Evolutionary conservation across 2,888 invertebrate species (phyloP), one percentile per base, ranked within the genome.

Genomic region (Drosophila nigricruria): DNA sequence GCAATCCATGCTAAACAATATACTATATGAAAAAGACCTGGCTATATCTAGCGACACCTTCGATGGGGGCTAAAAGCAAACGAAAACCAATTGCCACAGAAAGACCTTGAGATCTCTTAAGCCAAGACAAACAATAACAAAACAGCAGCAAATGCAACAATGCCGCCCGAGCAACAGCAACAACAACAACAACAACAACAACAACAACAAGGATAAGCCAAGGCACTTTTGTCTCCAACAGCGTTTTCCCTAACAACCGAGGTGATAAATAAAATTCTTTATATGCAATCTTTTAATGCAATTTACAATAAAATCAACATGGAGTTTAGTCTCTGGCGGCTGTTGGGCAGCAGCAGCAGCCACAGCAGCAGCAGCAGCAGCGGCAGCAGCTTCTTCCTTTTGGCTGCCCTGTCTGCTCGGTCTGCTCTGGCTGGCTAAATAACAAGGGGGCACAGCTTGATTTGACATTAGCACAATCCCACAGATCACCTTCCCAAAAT

Each of bases 241-340:
- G 86, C 81, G 91, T 90, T 91, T 86, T 80, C 77, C 81, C 84
- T 89, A 86, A 86, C 88, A 90, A 84, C 90, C 87, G 63, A 89
- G 91, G 91, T 91, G 91, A 91, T 91, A 91, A 91, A 91, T 91
- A 91, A 90, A 90, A 88, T 90, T 91, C 89, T 91, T 90, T 91
- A 91, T 87, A 87, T 89, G 82, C 88, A 90, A 91, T 91, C 90
- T 89, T 91, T 91, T 90, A 87, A 90, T 90, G 89, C 89, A 90
- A 87, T 89, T 91, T 89, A 87, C 89, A 88, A 90, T 90, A 90
- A 89, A 88, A 89, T 90, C 91, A 90, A 84, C 90, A 87, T 89
- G 86, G 79, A 86, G 79, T 86, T 85, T 83, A 83, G 86, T 83
- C 83, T 81, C 82, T 68, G 80, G 73, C 76, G 66, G 77, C 53